Evolutionary conservation across 1,140 invertebrate genomes (phyloP), one percentile per base, ranked within the genome.

Genomic region (Holotrichia oblita): DNA sequence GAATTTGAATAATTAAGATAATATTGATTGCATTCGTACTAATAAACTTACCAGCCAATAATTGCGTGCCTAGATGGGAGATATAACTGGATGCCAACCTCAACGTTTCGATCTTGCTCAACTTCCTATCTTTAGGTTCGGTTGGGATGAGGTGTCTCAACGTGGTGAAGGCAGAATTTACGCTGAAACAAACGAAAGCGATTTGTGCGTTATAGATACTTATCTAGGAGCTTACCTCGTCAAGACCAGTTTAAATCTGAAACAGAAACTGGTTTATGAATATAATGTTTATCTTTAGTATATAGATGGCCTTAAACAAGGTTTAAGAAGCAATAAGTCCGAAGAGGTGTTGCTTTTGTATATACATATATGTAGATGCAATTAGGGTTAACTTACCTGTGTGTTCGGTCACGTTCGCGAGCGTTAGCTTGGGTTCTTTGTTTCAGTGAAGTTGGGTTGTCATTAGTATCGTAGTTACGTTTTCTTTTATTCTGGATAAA

Each of bases 91-190:
- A 93, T 6, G 97, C 97, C 73, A 98, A 89, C 74, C 96, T 90
- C 7, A 99, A 88, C 20, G 96, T 97, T 90, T 98, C 97, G 78
- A 98, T 98, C 90, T 99, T 98, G 64, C 96, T 98, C 72, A 98
- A 90, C 87, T 98, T 98, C 75, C 96, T 89, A 85, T 98, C 94
- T 0, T 92, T 92, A 0, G 97, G 97, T 85, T 98, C 96, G 17
- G 97, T 98, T 14, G 97, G 97, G 81, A 99, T 98, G 34, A 98
- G 88, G 0, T 92, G 93, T 69, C 97, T 90, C 24, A 99, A 88
- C 0, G 92, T 91, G 55, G 91, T 91, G 87, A 98, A 98, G 9
- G 97, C 97, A 78, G 92, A 92, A 87, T 99, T 99, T 41, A 99
- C 96, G 89, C 95, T 97, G 89, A 81, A 85, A 85, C 76, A 81